Evolutionary conservation across 2,888 invertebrate genomes (phyloP).

Genomic region (Pseudococcus viburni): DNA sequence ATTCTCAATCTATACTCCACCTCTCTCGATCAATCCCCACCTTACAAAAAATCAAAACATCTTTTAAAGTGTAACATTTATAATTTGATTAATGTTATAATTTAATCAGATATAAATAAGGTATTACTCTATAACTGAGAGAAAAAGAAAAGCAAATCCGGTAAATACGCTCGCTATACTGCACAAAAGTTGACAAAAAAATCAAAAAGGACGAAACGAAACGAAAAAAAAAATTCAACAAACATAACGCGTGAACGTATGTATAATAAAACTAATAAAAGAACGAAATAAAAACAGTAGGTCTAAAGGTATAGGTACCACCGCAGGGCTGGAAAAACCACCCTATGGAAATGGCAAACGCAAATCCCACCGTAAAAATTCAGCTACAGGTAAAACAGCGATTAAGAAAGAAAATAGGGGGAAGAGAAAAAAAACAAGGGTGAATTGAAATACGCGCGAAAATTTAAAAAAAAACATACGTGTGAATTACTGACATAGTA

Average conservation of each 20-base stretch:
- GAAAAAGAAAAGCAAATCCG: constrained; percentile 58
- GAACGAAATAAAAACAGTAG: neutral
- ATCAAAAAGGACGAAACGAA: constrained; percentile 42
- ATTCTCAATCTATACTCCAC: too few relatives aligned
- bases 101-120: constrained; percentile 63
- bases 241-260: constrained; percentile 4
- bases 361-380: neutral
- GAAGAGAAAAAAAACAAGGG: neutral
- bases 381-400: neutral
- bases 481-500: constrained; percentile 38
- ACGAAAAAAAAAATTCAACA: constrained; percentile 17
- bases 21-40: too few relatives aligned
- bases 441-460: constrained; percentile 12
- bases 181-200: constrained; percentile 49
- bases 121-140: constrained; percentile 64
- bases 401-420: neutral
- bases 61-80: constrained; percentile 61
- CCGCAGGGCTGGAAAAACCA: neutral
- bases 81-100: constrained; percentile 64
- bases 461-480: neutral
- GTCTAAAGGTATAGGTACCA: neutral
- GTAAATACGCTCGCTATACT: constrained; percentile 60
- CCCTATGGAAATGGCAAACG: neutral
- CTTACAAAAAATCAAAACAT: neutral
- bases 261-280: neutral